A percentile compares a stretch with the other conserved stretches of the same genome.
Conservation (phyloP, 2,797 vertebrate genomes). For the Tenualosa thibaudeaui region DNA sequence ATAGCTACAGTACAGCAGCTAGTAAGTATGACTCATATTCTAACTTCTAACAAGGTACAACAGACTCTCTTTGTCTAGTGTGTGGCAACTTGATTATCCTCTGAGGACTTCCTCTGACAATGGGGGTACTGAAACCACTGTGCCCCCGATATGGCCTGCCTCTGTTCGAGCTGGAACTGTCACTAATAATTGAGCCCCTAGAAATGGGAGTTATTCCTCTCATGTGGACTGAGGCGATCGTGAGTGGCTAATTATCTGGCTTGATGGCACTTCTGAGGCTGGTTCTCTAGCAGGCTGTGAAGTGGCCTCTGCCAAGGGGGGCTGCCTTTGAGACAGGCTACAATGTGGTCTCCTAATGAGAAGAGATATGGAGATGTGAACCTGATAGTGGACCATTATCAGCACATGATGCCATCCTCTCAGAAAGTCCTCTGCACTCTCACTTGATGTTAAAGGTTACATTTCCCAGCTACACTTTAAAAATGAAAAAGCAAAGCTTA, state of each 20-base stretch:
- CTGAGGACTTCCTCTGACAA: background rate
- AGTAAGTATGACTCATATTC: background rate
- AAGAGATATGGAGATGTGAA: background rate
- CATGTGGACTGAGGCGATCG: background rate
- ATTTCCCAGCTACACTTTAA: too few relatives aligned
- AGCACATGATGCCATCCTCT: background rate
- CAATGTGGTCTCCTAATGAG: background rate
- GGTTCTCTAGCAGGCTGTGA: background rate
- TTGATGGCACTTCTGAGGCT: slow-evolving; percentile 11
- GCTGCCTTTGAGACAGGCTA: background rate
- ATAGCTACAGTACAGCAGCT: background rate
- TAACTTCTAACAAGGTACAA: background rate
- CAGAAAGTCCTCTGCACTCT: background rate
- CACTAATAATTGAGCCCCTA: background rate
- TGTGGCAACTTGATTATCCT: background rate
- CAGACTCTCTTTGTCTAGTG: background rate
- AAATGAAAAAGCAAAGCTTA: too few relatives aligned
- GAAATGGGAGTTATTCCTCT: background rate
- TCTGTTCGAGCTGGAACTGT: background rate
- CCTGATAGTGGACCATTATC: background rate
- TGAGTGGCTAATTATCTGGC: slow-evolving; percentile 14
- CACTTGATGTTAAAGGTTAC: background rate
- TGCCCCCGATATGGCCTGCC: background rate
- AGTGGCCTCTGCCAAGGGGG: background rate
- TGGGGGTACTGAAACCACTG: background rate